Percentiles rank a stretch among this genome's conserved stretches.
Evolutionary conservation across 1,140 invertebrate genomes (phyloP).

Genomic region (Drosophila grimshawi): DNA sequence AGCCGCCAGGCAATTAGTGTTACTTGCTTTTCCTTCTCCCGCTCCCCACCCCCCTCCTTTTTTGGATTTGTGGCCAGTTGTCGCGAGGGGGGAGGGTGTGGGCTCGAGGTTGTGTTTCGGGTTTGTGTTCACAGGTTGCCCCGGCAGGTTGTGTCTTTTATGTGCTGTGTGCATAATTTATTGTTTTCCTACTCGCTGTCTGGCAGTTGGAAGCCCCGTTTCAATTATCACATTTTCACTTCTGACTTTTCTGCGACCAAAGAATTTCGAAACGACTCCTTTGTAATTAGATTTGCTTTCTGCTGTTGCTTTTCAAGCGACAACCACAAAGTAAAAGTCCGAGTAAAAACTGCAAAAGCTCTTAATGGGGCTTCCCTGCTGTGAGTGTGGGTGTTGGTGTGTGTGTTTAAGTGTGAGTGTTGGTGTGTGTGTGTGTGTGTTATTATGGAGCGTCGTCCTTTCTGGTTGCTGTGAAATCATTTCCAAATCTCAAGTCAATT

Average conservation of each 20-base stretch:
- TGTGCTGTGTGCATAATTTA: slow-evolving; percentile 76
- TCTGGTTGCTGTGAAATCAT: slow-evolving; percentile 45
- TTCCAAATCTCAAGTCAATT: slow-evolving; percentile 64
- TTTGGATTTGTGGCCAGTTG: slow-evolving; percentile 39
- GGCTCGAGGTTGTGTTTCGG: slow-evolving; percentile 21
- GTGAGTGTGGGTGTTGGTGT: slow-evolving; percentile 31
- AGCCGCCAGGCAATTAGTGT: slow-evolving; percentile 70
- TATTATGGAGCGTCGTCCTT: slow-evolving; percentile 10
- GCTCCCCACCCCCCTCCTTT: slow-evolving; percentile 1
- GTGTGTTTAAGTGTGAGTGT: slow-evolving; percentile 3
- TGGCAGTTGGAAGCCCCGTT: slow-evolving; percentile 62
- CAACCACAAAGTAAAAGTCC: slow-evolving; percentile 57
- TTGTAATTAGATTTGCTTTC: slow-evolving; percentile 69
- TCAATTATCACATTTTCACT: slow-evolving; percentile 61
- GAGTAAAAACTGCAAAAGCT: slow-evolving; percentile 36
- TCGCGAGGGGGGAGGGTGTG: slow-evolving; percentile 14
- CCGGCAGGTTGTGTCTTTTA: slow-evolving; percentile 67
- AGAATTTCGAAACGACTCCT: slow-evolving; percentile 16
- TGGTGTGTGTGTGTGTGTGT: slow-evolving; percentile 1
- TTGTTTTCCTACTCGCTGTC: slow-evolving; percentile 65
- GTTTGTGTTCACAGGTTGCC: slow-evolving; percentile 43
- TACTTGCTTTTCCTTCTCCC: slow-evolving; percentile 13
- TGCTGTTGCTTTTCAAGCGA: slow-evolving; percentile 40
- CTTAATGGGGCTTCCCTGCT: slow-evolving; percentile 73
- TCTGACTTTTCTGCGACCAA: slow-evolving; percentile 16